phyloP scores from a whole-genome alignment of 2,113 vertebrate genomes.

The Mustela lutreola region DNA sequence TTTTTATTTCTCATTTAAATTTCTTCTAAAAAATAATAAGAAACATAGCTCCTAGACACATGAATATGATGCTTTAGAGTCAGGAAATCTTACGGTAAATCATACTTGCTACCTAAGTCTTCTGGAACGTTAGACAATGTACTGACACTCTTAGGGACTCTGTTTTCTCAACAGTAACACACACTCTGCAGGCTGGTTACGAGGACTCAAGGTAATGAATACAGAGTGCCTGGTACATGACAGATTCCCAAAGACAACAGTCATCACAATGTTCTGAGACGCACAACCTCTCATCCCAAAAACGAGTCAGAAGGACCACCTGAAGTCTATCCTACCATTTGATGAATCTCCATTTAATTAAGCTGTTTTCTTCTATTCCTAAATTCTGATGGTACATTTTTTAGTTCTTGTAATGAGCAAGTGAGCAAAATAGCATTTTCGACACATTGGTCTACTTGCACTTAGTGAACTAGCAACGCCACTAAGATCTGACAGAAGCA shows the following conservation, averaged over 20 bases:
- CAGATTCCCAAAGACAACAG: neutral
- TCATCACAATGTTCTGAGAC: neutral
- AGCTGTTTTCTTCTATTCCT: neutral
- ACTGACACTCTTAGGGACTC: neutral
- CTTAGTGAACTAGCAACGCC: neutral
- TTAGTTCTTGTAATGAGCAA: neutral
- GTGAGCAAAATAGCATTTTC: neutral
- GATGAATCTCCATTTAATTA: neutral
- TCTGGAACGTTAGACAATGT: neutral
- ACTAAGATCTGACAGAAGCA: neutral
- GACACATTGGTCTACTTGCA: neutral
- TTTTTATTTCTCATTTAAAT: conserved; percentile 31
- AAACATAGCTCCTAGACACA: neutral
- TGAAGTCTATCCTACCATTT: neutral
- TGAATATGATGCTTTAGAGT: neutral
- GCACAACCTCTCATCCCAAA: neutral
- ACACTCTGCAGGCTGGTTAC: neutral
- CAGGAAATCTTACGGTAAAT: neutral
- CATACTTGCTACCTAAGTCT: neutral
- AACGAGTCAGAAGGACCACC: neutral
- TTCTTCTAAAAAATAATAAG: neutral
- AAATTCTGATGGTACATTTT: neutral
- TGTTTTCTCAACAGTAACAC: neutral
- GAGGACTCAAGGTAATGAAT: neutral
- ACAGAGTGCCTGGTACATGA: neutral